Conservation (phyloP, 2,113 vertebrate species). For the Prionailurus viverrinus region DNA sequence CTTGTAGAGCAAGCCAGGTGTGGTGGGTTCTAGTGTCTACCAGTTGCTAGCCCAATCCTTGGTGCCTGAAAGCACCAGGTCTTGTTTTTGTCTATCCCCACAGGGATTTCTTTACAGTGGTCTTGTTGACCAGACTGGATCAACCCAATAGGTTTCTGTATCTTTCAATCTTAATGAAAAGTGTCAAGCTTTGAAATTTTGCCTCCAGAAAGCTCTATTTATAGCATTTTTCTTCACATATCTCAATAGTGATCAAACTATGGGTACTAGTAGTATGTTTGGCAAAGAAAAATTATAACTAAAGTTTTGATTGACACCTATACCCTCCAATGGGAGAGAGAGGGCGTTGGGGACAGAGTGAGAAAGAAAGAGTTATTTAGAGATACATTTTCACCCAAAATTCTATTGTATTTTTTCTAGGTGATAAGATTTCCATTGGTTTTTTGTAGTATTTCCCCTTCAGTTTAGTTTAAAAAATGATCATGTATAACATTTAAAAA, state of each 20-base stretch:
- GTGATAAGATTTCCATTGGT: not conserved
- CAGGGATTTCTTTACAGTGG: not conserved
- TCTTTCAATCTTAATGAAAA: slow-evolving; percentile 10
- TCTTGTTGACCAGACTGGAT: not conserved
- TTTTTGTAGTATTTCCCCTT: not conserved
- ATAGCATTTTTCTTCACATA: not conserved
- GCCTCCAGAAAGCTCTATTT: not conserved
- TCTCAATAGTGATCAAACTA: not conserved
- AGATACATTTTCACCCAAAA: not conserved
- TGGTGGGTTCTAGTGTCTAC: not conserved
- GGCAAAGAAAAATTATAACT: not conserved
- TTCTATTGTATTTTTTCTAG: not conserved
- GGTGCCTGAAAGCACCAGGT: not conserved
- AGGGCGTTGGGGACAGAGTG: not conserved
- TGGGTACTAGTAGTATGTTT: not conserved
- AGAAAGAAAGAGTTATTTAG: not conserved
- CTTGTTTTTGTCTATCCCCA: not conserved
- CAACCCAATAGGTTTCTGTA: not conserved
- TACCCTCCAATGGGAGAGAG: not conserved
- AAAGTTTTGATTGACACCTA: not conserved
- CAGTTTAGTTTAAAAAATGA: not conserved
- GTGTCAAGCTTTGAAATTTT: not conserved
- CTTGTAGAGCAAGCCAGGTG: not conserved
- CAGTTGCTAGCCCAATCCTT: not conserved
- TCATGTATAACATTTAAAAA: not conserved